phyloP scores from a whole-genome alignment of 2,888 invertebrate genomes.

The Diarsia dahlii region DNA sequence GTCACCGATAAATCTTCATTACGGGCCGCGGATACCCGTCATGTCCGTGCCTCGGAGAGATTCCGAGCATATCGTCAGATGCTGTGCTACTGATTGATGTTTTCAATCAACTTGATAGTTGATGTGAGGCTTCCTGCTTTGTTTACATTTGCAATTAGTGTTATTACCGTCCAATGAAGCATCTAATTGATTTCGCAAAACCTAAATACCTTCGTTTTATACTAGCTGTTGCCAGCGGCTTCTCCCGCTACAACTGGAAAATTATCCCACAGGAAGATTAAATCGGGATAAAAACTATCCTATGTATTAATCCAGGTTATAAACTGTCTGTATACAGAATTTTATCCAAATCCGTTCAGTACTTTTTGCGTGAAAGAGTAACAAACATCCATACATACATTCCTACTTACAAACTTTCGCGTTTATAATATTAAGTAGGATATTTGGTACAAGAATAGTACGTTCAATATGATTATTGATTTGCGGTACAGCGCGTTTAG shows the following conservation, averaged over 20 bases:
- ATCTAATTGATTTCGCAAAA: neutral
- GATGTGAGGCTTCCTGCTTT: neutral
- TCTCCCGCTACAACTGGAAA: too few relatives aligned
- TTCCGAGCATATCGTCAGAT: conserved; percentile 49
- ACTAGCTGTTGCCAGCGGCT: too few relatives aligned
- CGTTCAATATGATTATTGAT: neutral
- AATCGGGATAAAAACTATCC: too few relatives aligned
- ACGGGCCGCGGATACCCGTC: conserved; percentile 65
- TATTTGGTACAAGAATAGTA: neutral
- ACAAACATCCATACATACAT: too few relatives aligned
- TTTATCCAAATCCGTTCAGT: too few relatives aligned
- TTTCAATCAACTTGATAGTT: conserved; percentile 29
- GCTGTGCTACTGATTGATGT: conserved; percentile 31
- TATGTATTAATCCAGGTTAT: too few relatives aligned
- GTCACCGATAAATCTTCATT: conserved; percentile 77
- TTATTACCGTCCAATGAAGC: neutral
- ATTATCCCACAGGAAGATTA: too few relatives aligned
- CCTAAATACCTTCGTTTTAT: neutral
- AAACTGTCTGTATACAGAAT: too few relatives aligned
- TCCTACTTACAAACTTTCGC: too few relatives aligned
- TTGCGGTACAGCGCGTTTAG: neutral
- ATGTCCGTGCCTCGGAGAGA: conserved; percentile 65
- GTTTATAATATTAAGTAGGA: too few relatives aligned
- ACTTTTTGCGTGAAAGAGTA: too few relatives aligned
- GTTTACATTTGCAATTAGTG: conserved; percentile 4